phyloP scores from a whole-genome alignment of 1,140 invertebrate genomes.

The Streblospio benedicti region DNA sequence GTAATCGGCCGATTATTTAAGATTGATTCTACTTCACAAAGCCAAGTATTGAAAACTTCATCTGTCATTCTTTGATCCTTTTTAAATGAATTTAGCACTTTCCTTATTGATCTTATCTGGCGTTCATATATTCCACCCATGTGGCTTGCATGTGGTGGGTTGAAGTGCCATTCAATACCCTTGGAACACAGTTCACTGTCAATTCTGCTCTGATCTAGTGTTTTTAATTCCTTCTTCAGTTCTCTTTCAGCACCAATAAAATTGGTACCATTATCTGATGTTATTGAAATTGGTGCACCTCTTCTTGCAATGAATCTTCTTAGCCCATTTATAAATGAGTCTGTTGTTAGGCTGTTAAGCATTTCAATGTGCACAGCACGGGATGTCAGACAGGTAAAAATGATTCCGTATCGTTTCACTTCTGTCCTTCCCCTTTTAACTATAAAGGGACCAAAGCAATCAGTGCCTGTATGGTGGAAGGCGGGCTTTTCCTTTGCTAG shows the following conservation, averaged over 20 bases:
- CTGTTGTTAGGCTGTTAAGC: slow-evolving; percentile 14
- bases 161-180: background rate
- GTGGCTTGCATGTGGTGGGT: background rate
- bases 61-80: background rate
- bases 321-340: slow-evolving; percentile 20
- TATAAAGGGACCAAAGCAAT: slow-evolving; percentile 29
- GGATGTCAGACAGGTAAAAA: slow-evolving; percentile 25
- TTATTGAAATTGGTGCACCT: background rate
- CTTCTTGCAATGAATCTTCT: slow-evolving; percentile 20
- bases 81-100: background rate
- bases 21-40: background rate
- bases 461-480: slow-evolving; percentile 25
- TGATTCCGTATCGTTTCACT: slow-evolving; percentile 25
- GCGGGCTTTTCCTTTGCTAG: slow-evolving; percentile 18
- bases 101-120: background rate
- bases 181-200: too few species aligned
- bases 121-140: background rate
- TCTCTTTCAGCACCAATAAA: slow-evolving; percentile 25
- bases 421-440: slow-evolving; percentile 15
- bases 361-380: slow-evolving; percentile 27
- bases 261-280: slow-evolving; percentile 22
- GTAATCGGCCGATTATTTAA: background rate
- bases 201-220: background rate
- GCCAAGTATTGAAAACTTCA: too few species aligned
- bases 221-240: slow-evolving; percentile 9